Evolutionary conservation across 2,113 vertebrate species (phyloP), one percentile per base, ranked within the genome.

Genomic region (Holacanthus passer): DNA sequence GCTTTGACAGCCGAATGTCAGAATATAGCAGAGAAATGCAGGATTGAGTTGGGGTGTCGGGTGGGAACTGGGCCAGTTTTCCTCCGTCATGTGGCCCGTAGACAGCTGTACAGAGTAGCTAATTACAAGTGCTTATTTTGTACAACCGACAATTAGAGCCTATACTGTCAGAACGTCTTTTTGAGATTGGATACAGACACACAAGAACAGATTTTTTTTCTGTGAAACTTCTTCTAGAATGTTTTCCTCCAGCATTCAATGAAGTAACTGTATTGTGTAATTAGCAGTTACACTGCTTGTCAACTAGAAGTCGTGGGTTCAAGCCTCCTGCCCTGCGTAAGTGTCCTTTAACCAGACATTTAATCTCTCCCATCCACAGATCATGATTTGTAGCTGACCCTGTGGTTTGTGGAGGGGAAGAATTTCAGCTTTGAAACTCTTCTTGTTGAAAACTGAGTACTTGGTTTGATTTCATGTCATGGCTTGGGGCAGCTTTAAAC

Each of bases 1-100:
- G 72, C 56, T 82, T 79, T 82, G 52, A 73, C 82, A 83, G 74
- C 70, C n/a, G 2, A 63, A 76, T 83, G 71, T 73, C 68, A 80
- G 79, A 83, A 83, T 71, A 77, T 20, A 78, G 55, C 53, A 60
- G 59, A 68, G 74, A 74, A 84, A 56, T 56, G 39, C 65, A 53
- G 48, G 31, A 39, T 52, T 60, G 59, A 71, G 76, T 74, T 9
- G 19, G 24, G 53, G 67, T 66, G 73, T 75, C n/a, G 39, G 47
- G 70, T 48, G 73, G 31, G 67, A 75, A 41, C 68, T 56, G 22
- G 48, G 27, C 5, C 3, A 65, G 48, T 11, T 59, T 60, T 59
- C 43, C 27, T 70, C 52, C 59, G 10, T 62, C n/a, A 5, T 10
- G 13, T 16, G 39, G 41, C 35, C 32, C 16, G 59, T 17, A 74